phyloP scores from a whole-genome alignment of 2,113 vertebrate genomes.

The Vicugna pacos region DNA sequence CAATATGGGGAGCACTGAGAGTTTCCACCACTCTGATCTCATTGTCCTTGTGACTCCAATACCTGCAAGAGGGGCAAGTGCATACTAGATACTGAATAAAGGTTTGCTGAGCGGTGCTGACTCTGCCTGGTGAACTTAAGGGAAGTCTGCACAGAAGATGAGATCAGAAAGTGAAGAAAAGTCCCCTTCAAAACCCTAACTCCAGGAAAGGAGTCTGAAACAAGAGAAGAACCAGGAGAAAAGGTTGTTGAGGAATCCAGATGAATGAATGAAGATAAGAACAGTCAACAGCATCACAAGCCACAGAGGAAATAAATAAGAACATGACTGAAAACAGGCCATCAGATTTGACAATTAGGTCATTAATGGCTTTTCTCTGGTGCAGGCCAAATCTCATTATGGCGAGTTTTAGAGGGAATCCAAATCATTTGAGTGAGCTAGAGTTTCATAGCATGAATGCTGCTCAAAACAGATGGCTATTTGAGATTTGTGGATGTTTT shows the following conservation, averaged over 20 bases:
- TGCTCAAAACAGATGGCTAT: conserved; percentile 73
- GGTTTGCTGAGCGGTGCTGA: background rate
- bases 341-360: conserved; percentile 66
- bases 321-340: conserved; percentile 67
- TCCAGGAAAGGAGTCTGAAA: background rate
- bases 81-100: background rate
- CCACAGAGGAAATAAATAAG: conserved; percentile 65
- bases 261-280: conserved; percentile 62
- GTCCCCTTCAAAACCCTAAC: background rate
- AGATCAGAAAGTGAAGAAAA: background rate
- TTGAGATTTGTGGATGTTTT: conserved; percentile 57
- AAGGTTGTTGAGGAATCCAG: conserved; percentile 10
- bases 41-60: background rate
- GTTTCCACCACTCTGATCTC: background rate
- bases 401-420: conserved; percentile 63
- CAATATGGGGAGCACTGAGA: background rate
- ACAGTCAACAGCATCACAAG: conserved; percentile 29
- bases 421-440: conserved; percentile 67
- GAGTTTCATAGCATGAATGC: conserved; percentile 56
- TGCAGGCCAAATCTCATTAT: conserved; percentile 71
- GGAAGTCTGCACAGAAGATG: conserved; percentile 2
- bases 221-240: background rate
- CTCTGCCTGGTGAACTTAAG: background rate
- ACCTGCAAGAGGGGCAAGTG: background rate
- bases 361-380: conserved; percentile 73